Evolutionary conservation across 92 coral and sea anemone species (phyloP).

Genomic region (Plumapathes pennacea): DNA sequence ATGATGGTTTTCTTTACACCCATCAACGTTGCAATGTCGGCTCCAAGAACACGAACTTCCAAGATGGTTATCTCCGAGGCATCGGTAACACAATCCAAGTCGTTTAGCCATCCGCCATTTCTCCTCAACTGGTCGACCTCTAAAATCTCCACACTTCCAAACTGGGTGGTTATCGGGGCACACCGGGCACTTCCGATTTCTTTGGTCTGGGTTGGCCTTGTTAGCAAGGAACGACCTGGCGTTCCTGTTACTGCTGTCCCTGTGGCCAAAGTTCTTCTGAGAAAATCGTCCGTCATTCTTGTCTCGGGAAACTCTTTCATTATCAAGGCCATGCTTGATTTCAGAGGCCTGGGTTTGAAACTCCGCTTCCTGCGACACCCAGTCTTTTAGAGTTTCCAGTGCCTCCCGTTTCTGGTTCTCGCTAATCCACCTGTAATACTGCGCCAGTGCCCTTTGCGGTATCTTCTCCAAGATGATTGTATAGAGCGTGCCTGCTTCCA

Average conservation of each 20-base stretch:
- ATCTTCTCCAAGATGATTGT: slow-evolving; percentile 49
- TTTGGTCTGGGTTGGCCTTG: too few relatives aligned
- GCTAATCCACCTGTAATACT: slow-evolving; percentile 42
- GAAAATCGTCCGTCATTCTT: too few relatives aligned
- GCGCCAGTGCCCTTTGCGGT: slow-evolving; percentile 42
- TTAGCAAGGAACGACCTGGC: too few relatives aligned
- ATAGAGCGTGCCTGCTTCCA: slow-evolving; percentile 59
- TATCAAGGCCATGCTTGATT: slow-evolving; percentile 55
- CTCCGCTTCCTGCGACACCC: slow-evolving; percentile 62
- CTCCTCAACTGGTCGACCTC: not conserved
- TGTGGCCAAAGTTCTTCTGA: too few relatives aligned
- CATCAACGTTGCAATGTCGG: slow-evolving; percentile 11
- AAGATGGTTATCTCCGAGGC: slow-evolving; percentile 30
- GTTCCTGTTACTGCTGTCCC: too few relatives aligned
- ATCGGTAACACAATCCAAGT: slow-evolving; percentile 37
- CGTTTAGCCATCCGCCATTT: slow-evolving; percentile 26
- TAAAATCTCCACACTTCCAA: slow-evolving; percentile 30
- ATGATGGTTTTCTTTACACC: slow-evolving; percentile 24
- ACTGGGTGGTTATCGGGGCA: slow-evolving; percentile 19
- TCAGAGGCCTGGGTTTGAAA: slow-evolving; percentile 56
- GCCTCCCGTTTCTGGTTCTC: slow-evolving; percentile 36
- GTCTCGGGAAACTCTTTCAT: too few relatives aligned
- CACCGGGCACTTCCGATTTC: not conserved
- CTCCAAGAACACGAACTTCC: slow-evolving; percentile 23
- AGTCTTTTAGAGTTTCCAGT: slow-evolving; percentile 44